A percentile compares a stretch with the other conserved stretches of the same genome.
phyloP scores from a whole-genome alignment of 1,140 invertebrate genomes.

The Conus betulinus region DNA sequence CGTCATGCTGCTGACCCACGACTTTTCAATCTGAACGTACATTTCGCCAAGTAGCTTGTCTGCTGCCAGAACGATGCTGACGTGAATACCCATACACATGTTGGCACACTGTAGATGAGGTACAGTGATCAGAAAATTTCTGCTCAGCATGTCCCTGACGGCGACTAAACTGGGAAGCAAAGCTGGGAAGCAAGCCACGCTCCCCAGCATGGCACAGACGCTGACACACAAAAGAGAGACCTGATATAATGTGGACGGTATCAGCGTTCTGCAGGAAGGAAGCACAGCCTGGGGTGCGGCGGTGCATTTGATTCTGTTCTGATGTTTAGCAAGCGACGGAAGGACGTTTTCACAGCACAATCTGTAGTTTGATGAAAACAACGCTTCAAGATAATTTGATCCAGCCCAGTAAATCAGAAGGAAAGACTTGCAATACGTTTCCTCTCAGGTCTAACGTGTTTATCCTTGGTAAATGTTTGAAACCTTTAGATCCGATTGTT shows the following conservation, averaged over 20 bases:
- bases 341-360: conserved; percentile 45
- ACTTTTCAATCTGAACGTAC: conserved; percentile 50
- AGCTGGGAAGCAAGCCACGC: conserved; percentile 43
- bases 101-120: conserved; percentile 57
- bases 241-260: conserved; percentile 35
- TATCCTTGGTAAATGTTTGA: not conserved
- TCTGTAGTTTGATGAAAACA: conserved; percentile 41
- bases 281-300: not conserved
- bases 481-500: conserved; percentile 22
- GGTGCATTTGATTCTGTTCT: not conserved
- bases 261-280: conserved; percentile 18
- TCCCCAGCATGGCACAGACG: conserved; percentile 43
- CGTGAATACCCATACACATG: conserved; percentile 64
- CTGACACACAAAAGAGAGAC: conserved; percentile 47
- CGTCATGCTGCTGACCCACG: conserved; percentile 51
- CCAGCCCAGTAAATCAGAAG: conserved; percentile 25
- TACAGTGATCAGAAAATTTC: conserved; percentile 44
- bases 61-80: conserved; percentile 59
- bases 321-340: not conserved
- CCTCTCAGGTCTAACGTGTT: conserved; percentile 23
- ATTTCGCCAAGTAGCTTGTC: conserved; percentile 54
- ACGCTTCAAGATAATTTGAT: not conserved
- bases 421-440: conserved; percentile 37
- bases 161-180: not conserved
- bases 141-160: conserved; percentile 30